Evolutionary conservation across 2,113 vertebrate species (phyloP), one percentile per base, ranked within the genome.

Genomic region (Ceyx cyanopectus): DNA sequence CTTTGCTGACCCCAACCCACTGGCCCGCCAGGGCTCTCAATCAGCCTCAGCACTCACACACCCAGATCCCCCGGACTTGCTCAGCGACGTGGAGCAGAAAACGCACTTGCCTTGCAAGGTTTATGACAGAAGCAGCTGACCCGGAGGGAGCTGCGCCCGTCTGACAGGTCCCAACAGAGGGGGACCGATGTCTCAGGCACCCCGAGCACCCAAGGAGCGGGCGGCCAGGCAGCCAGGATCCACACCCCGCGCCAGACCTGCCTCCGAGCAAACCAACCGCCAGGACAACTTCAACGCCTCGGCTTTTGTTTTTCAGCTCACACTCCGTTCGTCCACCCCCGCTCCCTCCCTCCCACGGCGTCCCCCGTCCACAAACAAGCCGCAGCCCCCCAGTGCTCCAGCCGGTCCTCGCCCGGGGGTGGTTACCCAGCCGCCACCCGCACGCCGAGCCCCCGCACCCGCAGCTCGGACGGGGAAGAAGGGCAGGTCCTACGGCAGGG

Each of bases 291-390:
- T 6, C 1, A 48, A n/a, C 56, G 54, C 32, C 51, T 62, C 51
- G 2, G 20, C 93, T 89, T 90, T 92, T 81, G 89, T 83, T 86
- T 79, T 83, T n/a, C 9, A 68, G 43, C 54, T n/a, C 67, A 9
- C 40, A 1, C 45, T 37, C 19, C 17, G 24, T 48, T 81, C 66
- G 23, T 5, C 68, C 58, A 9, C 23, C 23, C 26, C 67, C 15
- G 48, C 67, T 29, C 48, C 32, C 21, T 12, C 29, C 18, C 72
- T 32, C 16, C 37, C 8, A 3, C n/a, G 11, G 68, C 86, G 58
- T 7, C 41, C 78, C 48, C 68, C 34, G 37, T 53, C 86, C 72
- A 79, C 23, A 34, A 41, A 24, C 53, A 56, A 23, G 20, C 53
- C 58, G 32, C 21, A 56, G n/a, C 43, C 21, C 58, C 37, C 34